These are phyloP conservation scores for Syrista parreyssii DNA, from an alignment of 2,888 invertebrate genomes.

Conservation along the genomic window DNA sequence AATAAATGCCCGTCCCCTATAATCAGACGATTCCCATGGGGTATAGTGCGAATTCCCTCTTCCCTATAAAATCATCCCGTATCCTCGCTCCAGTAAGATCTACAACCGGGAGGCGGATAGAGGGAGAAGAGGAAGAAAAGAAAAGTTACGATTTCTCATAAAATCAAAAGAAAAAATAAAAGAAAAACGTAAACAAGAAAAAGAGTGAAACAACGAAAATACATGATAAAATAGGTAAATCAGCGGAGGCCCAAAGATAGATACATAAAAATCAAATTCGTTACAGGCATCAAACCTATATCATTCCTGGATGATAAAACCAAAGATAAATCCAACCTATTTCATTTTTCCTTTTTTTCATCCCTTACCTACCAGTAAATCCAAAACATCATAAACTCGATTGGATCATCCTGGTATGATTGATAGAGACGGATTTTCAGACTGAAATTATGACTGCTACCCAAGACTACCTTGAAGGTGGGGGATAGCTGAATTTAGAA, in stretches of 20 bases:
- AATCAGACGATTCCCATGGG: constrained; percentile 4
- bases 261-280: background rate
- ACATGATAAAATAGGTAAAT: background rate
- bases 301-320: background rate
- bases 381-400: background rate
- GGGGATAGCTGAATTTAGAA: background rate
- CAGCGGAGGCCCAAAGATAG: background rate
- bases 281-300: background rate
- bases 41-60: background rate
- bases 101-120: background rate
- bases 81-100: background rate
- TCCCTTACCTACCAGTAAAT: background rate
- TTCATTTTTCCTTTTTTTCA: background rate
- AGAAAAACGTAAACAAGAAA: background rate
- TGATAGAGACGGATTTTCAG: background rate
- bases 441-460: background rate
- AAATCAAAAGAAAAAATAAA: background rate
- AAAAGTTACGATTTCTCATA: constrained; percentile 1
- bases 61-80: background rate
- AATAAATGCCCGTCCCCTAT: constrained; percentile 2
- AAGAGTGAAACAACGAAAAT: background rate
- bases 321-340: background rate
- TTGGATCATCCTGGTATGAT: background rate
- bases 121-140: background rate
- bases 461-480: background rate